Percentiles rank a stretch among this genome's conserved stretches.
These are phyloP conservation scores for Formica exsecta DNA, from an alignment of 1,140 invertebrate genomes.

Conservation along the genomic window DNA sequence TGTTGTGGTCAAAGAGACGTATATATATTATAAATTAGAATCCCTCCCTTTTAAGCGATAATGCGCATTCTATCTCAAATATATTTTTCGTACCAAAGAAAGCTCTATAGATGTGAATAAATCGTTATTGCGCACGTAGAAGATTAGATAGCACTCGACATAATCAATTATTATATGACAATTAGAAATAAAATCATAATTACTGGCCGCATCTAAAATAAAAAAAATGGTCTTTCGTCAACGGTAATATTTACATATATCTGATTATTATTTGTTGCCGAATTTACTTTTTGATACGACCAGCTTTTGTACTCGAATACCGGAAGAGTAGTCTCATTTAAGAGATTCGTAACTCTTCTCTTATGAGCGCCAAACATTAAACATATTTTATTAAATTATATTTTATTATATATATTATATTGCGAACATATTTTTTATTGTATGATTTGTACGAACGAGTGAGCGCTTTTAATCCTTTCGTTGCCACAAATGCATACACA, in stretches of 20 bases:
- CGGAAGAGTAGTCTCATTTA: conserved; percentile 22
- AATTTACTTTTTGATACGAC: conserved; percentile 55
- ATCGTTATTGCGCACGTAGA: conserved; percentile 60
- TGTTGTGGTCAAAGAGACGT: conserved; percentile 9
- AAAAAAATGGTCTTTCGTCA: conserved; percentile 29
- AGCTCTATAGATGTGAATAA: conserved; percentile 54
- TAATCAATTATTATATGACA: conserved; percentile 50
- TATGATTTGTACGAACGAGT: conserved; percentile 31
- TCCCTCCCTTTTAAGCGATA: conserved; percentile 49
- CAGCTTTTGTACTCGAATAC: conserved; percentile 36
- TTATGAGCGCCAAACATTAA: conserved; percentile 46
- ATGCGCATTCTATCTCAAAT: conserved; percentile 60
- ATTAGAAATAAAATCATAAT: conserved; percentile 53
- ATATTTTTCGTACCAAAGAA: conserved; percentile 60
- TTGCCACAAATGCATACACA: neutral
- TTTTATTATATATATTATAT: conserved; percentile 63
- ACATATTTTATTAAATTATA: conserved; percentile 55
- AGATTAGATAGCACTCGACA: conserved; percentile 46
- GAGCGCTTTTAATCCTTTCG: conserved; percentile 22
- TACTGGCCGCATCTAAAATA: conserved; percentile 24
- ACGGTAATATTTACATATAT: conserved; percentile 21
- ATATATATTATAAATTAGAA: conserved; percentile 56
- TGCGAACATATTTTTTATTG: conserved; percentile 38
- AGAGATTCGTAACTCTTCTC: conserved; percentile 30
- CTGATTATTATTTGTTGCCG: conserved; percentile 46